These are phyloP conservation scores for Cardiocondyla obscurior DNA, from an alignment of 1,140 invertebrate species.

Conservation along the genomic window DNA sequence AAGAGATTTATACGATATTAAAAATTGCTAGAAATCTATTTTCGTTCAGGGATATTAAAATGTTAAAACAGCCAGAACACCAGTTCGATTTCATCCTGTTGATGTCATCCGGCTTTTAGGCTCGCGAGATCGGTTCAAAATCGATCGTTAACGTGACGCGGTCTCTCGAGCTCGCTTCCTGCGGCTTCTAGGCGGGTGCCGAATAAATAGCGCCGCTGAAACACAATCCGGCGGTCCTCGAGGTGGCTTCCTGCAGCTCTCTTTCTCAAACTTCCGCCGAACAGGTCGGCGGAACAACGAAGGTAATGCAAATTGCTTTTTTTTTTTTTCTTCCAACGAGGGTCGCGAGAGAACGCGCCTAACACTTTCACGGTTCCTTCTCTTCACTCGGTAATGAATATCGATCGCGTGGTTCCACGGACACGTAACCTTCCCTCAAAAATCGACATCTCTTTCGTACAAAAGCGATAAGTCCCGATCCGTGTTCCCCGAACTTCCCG, in stretches of 20 bases:
- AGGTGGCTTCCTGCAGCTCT: constrained; percentile 28
- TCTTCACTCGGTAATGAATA: background rate
- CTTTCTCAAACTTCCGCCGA: constrained; percentile 23
- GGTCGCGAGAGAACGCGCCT: background rate
- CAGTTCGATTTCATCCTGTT: too few species aligned
- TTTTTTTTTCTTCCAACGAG: constrained; percentile 26
- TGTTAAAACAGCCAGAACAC: background rate
- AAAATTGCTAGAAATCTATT: background rate
- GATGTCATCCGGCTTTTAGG: background rate
- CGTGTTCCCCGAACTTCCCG: constrained; percentile 5
- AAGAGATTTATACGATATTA: background rate
- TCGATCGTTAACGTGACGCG: constrained; percentile 52
- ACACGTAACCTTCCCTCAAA: background rate
- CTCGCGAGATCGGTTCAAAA: constrained; percentile 9
- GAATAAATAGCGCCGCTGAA: constrained; percentile 43
- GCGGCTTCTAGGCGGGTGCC: constrained; percentile 2
- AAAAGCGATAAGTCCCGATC: constrained; percentile 8
- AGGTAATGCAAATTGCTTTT: constrained; percentile 21
- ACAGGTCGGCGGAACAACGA: background rate
- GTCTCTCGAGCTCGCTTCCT: constrained; percentile 1
- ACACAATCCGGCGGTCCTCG: constrained; percentile 46
- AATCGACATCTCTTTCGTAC: background rate
- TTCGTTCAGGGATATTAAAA: background rate
- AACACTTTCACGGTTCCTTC: background rate
- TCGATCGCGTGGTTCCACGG: background rate